Percentiles rank a stretch among this genome's conserved stretches.
phyloP scores from a whole-genome alignment of 1,140 invertebrate species.

The Chelonus insularis region DNA sequence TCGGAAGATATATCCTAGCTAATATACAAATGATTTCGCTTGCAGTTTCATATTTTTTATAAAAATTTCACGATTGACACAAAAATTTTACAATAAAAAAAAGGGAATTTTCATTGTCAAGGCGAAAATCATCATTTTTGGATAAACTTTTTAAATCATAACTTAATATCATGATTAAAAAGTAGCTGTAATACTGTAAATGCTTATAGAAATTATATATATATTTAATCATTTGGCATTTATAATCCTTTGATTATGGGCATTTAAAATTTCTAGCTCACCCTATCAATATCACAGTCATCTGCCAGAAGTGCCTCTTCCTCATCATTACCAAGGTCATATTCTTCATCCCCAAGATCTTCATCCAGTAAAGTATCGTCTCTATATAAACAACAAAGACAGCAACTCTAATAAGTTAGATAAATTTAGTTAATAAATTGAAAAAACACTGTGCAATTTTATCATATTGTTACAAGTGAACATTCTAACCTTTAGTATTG shows the following conservation, averaged over 20 bases:
- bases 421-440: neutral
- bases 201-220: no score
- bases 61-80: no score
- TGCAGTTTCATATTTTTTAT: no score
- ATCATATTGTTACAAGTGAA: neutral
- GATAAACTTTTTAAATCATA: no score
- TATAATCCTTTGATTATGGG: no score
- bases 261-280: slow-evolving; percentile 42
- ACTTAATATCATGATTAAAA: no score
- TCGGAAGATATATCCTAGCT: slow-evolving; percentile 17
- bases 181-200: no score
- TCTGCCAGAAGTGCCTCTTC: slow-evolving; percentile 59
- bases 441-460: neutral
- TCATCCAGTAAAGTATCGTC: slow-evolving; percentile 57
- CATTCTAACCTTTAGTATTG: neutral
- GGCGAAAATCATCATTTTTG: no score
- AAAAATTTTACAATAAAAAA: no score
- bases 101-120: no score
- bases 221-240: no score
- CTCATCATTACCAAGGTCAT: slow-evolving; percentile 58
- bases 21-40: neutral
- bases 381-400: slow-evolving; percentile 37
- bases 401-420: slow-evolving; percentile 13
- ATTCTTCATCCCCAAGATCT: slow-evolving; percentile 57
- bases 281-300: slow-evolving; percentile 57